These are phyloP conservation scores for Pseudorectes ferrugineus DNA, from an alignment of 2,113 vertebrate genomes.

Conservation along the genomic window DNA sequence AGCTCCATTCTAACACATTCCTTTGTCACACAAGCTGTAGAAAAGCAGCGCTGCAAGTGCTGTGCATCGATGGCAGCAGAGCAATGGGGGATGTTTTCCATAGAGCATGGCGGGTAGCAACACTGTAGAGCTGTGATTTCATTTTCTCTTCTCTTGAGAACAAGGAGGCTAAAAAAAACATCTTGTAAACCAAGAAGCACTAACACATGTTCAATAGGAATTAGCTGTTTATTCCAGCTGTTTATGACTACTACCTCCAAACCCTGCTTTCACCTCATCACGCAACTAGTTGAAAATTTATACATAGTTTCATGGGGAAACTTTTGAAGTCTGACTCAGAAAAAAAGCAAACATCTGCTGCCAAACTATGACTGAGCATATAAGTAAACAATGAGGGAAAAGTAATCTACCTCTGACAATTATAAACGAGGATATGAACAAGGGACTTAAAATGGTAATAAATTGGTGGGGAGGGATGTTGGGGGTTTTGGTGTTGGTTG, in stretches of 20 bases:
- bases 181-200: neutral
- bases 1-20: neutral
- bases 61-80: neutral
- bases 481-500: neutral
- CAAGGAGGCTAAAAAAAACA: neutral
- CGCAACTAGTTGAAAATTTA: neutral
- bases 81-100: neutral
- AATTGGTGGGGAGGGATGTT: rapidly evolving
- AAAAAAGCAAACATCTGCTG: neutral
- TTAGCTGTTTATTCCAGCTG: neutral
- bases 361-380: neutral
- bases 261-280: neutral
- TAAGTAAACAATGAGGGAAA: neutral
- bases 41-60: neutral
- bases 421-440: neutral
- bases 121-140: neutral
- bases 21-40: neutral
- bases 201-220: neutral
- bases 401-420: neutral
- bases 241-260: neutral
- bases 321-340: neutral
- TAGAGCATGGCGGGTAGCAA: neutral
- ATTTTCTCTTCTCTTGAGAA: neutral
- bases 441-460: neutral
- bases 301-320: neutral